Evolutionary conservation across 2,888 invertebrate species (phyloP), one percentile per base, ranked within the genome.

Genomic region (Brachypalpus laphriformis): DNA sequence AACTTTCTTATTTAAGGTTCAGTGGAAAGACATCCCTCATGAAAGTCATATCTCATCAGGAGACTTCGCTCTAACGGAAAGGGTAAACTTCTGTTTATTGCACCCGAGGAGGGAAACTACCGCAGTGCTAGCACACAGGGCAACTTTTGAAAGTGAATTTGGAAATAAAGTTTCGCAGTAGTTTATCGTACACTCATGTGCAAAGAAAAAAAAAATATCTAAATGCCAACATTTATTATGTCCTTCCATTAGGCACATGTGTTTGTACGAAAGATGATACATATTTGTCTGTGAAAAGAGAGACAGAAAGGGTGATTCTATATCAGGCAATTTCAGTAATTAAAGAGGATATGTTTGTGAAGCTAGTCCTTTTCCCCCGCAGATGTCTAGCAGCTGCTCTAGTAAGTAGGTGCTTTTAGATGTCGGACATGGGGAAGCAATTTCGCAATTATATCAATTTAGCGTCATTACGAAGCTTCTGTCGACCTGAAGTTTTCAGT

Each of bases 61-160:
- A 51, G 25, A 9, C n/a, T n/a, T n/a, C n/a, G n/a, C n/a, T n/a
- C n/a, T n/a, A n/a, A n/a, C n/a, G n/a, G n/a, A n/a, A 34, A 4
- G 22, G 31, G 25, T 51, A 42, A 34, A 77, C 11, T 11, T 42
- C 9, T 2, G 14, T 75, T 71, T 51, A 77, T 66, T 71, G 65
- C 59, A 71, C 22, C 45, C 42, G n/a, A 59, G 40, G 20, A 11
- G 8, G 9, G 34, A 20, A 31, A 8, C 8, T 16, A 54, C 20
- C 57, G 9, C n/a, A n/a, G n/a, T n/a, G n/a, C n/a, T n/a, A n/a
- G 25, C 28, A 31, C 31, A 34, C 16, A 31, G 47, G 37, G 57
- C 20, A 63, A 72, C 40, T 83, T 78, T 22, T 14, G n/a, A 54
- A 68, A 83, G 72, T 83, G 61, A 61, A 78, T 78, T 78, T 68